These are phyloP conservation scores for Psittacula echo DNA, from an alignment of 2,797 vertebrate genomes.

Conservation along the genomic window DNA sequence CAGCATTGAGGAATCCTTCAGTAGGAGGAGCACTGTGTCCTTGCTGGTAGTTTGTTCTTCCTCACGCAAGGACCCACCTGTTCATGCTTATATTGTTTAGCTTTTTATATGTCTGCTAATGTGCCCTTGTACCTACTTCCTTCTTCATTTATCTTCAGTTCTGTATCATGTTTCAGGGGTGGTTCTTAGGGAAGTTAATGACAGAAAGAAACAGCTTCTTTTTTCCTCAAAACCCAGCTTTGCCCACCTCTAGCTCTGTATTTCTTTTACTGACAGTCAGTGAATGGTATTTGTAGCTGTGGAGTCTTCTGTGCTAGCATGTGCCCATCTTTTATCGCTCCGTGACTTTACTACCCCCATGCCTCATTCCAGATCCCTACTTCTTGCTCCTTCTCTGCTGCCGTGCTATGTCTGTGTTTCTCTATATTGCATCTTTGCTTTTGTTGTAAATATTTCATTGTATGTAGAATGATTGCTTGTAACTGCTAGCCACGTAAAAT, in stretches of 20 bases:
- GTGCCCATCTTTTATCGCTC: background rate
- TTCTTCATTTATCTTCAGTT: background rate
- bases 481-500: background rate
- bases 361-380: background rate
- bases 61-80: background rate
- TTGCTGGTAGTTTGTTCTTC: background rate
- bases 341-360: no score
- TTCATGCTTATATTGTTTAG: background rate
- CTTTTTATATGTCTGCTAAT: background rate
- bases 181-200: background rate
- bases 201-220: background rate
- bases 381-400: background rate
- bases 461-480: accelerated
- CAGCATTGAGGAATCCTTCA: background rate
- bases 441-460: background rate
- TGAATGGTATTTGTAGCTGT: background rate
- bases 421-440: background rate
- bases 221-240: accelerated
- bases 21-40: accelerated
- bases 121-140: accelerated
- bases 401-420: accelerated
- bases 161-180: background rate
- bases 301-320: background rate
- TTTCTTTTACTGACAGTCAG: accelerated
- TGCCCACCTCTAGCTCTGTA: background rate